Base-by-base conservation (phyloP, 1,140 invertebrate species). In the Drosophila bipectinata region DNA sequence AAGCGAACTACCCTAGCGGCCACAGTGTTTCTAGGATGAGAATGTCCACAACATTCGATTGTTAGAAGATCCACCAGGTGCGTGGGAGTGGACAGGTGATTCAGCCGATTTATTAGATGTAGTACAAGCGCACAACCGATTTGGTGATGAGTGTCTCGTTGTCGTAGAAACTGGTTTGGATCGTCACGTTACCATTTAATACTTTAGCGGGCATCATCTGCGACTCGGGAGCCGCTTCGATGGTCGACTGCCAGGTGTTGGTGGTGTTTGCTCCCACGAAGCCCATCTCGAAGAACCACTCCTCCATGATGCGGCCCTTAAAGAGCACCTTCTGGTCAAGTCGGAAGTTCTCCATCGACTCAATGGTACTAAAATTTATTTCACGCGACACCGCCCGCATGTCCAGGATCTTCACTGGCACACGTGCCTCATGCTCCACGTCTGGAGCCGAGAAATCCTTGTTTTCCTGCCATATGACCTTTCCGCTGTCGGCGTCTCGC, bases 171-270 rank as follows among this genome's bases (percentile, higher is more conserved):
- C 97, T 97, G 9, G 99, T 99, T 94, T 99, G 98, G 83, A 99
- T 99, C 5, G 99, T 96, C 53, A 99, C 96, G 92, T 99, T 99
- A 3, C 99, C 99, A 74, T 98, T 99, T 73, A 99, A 93, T 72
- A 99, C 95, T 93, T 97, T 98, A 1, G 98, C 98, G 44, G 99
- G 98, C 97, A 99, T 99, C 98, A 99, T 99, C 93, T 99, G 98
- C 68, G 97, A 98, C 92, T 99, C 98, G 3, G 99, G 98, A 0
- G 99, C 99, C 37, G 99, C 98, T 93, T 99, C 98, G 79, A 99
- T 99, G 15, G 98, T 93, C 62, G 97, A 98, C 92, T 99, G 98
- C 99, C 99, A 99, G 4, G 98, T 99, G 92, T 99, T 99, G 45
- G 98, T 99, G 15, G 98, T 99, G 81, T 98, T 98, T 15, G 98